These are phyloP conservation scores for Drosophila kanekoi DNA, from an alignment of 2,888 invertebrate species.

Conservation along the genomic window DNA sequence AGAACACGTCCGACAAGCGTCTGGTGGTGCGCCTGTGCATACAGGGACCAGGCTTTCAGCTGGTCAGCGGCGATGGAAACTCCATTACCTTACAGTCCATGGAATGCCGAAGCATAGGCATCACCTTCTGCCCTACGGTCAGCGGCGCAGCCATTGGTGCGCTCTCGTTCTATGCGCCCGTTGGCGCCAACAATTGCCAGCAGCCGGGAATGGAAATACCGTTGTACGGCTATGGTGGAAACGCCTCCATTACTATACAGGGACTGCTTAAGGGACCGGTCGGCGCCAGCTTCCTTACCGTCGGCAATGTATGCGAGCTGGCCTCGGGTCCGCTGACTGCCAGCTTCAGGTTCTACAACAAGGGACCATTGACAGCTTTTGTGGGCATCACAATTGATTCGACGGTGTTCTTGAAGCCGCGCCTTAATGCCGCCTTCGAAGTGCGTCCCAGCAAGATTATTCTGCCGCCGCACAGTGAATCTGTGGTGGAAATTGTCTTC, in stretches of 20 bases:
- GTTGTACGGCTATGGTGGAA: constrained; percentile 88
- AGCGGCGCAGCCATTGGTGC: constrained; percentile 86
- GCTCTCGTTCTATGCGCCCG: constrained; percentile 86
- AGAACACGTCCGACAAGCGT: constrained; percentile 87
- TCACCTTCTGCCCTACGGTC: constrained; percentile 87
- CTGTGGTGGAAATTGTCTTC: constrained; percentile 84
- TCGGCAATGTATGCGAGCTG: constrained; percentile 86
- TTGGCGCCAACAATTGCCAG: constrained; percentile 70
- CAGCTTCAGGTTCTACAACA: constrained; percentile 86
- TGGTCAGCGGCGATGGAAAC: constrained; percentile 82
- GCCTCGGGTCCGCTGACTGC: constrained; percentile 84
- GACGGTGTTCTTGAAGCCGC: constrained; percentile 78
- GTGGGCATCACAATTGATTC: constrained; percentile 82
- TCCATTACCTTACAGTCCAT: constrained; percentile 86
- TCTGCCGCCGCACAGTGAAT: constrained; percentile 84
- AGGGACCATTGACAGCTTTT: constrained; percentile 87
- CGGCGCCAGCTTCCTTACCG: constrained; percentile 87
- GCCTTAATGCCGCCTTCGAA: constrained; percentile 79
- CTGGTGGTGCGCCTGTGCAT: constrained; percentile 86
- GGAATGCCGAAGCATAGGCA: constrained; percentile 86
- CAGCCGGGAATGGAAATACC: constrained; percentile 77
- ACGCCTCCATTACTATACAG: constrained; percentile 86
- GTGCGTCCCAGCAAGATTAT: constrained; percentile 85
- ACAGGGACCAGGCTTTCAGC: constrained; percentile 85
- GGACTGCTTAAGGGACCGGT: constrained; percentile 86